Percentiles rank a stretch among this genome's conserved stretches.
Conservation (phyloP, 1,140 invertebrate species). For the Lepidurus arcticus region DNA sequence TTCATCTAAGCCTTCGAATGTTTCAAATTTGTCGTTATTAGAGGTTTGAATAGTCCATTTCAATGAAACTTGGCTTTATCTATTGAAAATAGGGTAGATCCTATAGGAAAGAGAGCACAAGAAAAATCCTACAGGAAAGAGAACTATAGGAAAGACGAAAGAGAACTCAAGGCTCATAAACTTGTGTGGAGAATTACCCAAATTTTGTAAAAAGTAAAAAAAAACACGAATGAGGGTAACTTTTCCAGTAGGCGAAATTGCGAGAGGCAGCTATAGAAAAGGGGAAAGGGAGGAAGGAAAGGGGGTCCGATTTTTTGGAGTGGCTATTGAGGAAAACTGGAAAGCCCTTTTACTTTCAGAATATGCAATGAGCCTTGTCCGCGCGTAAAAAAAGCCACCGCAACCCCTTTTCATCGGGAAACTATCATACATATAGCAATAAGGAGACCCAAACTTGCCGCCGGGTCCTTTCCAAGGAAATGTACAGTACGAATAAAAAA, state of each 20-base stretch:
- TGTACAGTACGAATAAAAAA: background rate
- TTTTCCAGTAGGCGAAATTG: background rate
- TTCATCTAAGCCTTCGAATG: too few species aligned
- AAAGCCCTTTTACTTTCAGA: conserved; percentile 22
- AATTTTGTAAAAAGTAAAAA: too few species aligned
- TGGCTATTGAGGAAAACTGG: conserved; percentile 21
- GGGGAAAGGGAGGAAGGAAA: background rate
- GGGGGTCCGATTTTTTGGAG: conserved; percentile 5
- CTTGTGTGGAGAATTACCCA: too few species aligned
- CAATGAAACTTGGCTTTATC: too few species aligned
- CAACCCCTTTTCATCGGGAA: conserved; percentile 17
- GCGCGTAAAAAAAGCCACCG: background rate
- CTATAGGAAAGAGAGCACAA: too few species aligned
- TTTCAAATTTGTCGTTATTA: too few species aligned
- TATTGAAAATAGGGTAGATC: too few species aligned
- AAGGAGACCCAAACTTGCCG: background rate
- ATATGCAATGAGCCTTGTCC: conserved; percentile 4
- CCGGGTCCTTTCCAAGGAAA: background rate
- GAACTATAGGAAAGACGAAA: too few species aligned
- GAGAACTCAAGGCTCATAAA: too few species aligned
- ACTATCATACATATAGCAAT: conserved; percentile 20
- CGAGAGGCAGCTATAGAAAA: background rate
- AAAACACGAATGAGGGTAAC: background rate
- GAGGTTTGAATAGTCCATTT: too few species aligned
- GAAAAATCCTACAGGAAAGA: too few species aligned